Base-by-base conservation (phyloP, 2,888 invertebrate genomes). In the Acleris laterana region DNA sequence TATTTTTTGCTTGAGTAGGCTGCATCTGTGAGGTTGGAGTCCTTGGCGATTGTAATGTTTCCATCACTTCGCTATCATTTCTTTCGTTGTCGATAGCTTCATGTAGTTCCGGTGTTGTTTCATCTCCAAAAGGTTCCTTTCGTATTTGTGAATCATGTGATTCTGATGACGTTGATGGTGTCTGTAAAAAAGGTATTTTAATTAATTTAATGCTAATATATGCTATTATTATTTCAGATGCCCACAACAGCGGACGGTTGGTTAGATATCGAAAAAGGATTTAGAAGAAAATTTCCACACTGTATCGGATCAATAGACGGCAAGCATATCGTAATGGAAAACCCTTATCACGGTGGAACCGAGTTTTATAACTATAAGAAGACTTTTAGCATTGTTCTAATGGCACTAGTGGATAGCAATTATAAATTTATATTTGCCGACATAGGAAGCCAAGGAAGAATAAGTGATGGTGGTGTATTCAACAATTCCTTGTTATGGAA, bases 401-500 rank as follows among this genome's bases (percentile, higher is more conserved):
- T 74, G 49, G 72, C 73, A 44, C 22, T 70, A 67, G 71, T 74
- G 5, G 66, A 71, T 48, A 66, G 63, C 57, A 62, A 70, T 38
- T 72, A 72, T 61, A 69, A 68, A 56, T 72, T 72, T 62, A 61
- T 69, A 49, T 70, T 61, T 69, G 70, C 63, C 9, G 67, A 76
- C 46, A 72, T 75, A 7, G 77, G 73, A 25, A 42, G 74, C 19
- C 74, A 75, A 70, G 74, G 76, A 32, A 71, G 74, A 70, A 74
- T 75, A 32, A 74, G 73, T 64, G 74, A 73, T 62, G 71, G 70
- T 44, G 70, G 71, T 38, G 61, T 73, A 5, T 72, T 73, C 44
- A 70, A 69, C 9, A 75, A 77, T 70, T 71, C 46, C 13, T 66
- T 72, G 25, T 28, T 79, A 69, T 77, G 72, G 72, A 28, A 74